Evolutionary conservation across 2,797 vertebrate genomes (phyloP), one percentile per base, ranked within the genome.

Genomic region (Darevskia nairensis): DNA sequence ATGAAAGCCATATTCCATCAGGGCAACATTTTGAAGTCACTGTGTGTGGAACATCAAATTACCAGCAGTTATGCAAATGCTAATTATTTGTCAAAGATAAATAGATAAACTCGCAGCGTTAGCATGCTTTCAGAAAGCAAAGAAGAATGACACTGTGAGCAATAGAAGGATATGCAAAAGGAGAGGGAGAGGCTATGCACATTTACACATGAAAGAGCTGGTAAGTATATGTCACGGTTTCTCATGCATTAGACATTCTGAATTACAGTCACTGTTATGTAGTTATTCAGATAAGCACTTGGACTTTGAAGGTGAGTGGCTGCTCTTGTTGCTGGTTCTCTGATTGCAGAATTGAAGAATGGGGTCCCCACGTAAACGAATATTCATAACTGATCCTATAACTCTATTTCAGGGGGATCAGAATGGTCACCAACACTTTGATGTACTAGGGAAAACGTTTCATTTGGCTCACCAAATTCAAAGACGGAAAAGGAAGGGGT

Each of bases 51-150:
- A 92, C 66, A 89, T 32, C 86, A 86, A 89, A 89, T 88, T 90
- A 82, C 69, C 41, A 84, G n/a, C 82, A 61, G 13, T 87, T 64
- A 1, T 21, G 59, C 92, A 74, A 92, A 89, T 2, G 8, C 84
- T 84, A 91, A 89, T 84, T 92, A 69, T 82, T 82, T 44, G 92
- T 90, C 87, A 92, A 91, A 94, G 85, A 23, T 41, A 88, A 55
- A 88, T 29, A 2, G 0, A 84, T 81, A 91, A 23, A 84, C 46
- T 91, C 21, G 19, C 86, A 84, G 17, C 2, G 27, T 8, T 90
- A 72, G 6, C 8, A 15, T 84, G 32, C 59, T 77, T 92, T 93
- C 86, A 84, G 59, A 91, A 89, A 89, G 50, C 41, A 85, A 77
- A 90, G 82, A 88, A 78, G 78, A 88, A 64, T 88, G 86, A 88